phyloP scores from a whole-genome alignment of 2,797 vertebrate genomes.

The Urocyon cinereoargenteus region DNA sequence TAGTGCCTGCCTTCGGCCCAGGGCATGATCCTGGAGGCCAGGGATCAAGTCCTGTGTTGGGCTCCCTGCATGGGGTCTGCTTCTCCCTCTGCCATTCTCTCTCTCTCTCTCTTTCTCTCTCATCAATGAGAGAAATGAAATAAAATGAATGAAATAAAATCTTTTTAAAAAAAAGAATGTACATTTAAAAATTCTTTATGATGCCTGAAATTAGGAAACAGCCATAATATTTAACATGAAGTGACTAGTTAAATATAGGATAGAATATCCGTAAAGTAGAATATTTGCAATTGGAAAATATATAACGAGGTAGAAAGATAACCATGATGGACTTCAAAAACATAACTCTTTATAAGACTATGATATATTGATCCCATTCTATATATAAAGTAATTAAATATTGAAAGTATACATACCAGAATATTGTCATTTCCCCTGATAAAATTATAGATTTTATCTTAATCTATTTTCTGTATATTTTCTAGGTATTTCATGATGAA shows the following conservation, averaged over 20 bases:
- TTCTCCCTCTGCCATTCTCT: too few species aligned
- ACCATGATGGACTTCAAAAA: neutral
- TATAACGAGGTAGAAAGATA: neutral
- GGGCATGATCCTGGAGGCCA: too few species aligned
- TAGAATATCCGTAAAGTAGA: neutral
- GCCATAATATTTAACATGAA: neutral
- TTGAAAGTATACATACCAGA: neutral
- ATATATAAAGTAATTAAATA: neutral
- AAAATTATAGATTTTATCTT: neutral
- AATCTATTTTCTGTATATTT: neutral
- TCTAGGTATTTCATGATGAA: neutral
- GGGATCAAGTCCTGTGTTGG: too few species aligned
- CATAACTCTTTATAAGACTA: neutral
- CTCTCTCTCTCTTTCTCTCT: too few species aligned
- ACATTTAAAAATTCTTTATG: constrained; percentile 9
- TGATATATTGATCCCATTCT: neutral
- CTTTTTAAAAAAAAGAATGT: neutral
- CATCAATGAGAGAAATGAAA: too few species aligned
- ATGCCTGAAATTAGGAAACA: neutral
- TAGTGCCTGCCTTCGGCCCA: too few species aligned
- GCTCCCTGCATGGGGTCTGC: too few species aligned
- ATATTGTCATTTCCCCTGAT: neutral
- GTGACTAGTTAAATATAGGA: neutral
- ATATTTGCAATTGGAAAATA: neutral
- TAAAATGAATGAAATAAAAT: too few species aligned